phyloP scores from a whole-genome alignment of 2,113 vertebrate genomes.

The Opisthocomus hoazin region DNA sequence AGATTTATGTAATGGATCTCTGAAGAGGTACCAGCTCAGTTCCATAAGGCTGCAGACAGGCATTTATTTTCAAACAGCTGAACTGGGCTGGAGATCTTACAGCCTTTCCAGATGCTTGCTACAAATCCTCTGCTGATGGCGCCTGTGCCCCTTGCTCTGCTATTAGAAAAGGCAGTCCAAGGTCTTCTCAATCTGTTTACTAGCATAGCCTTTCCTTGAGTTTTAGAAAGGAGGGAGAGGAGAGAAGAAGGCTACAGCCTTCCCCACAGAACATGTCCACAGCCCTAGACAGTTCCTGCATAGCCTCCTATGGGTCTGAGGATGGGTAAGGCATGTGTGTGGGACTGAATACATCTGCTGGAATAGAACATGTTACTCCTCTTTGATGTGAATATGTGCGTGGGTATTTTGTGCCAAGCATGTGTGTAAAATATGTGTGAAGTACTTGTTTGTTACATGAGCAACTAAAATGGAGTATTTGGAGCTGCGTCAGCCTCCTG shows the following conservation, averaged over 20 bases:
- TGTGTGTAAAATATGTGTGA: background rate
- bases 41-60: background rate
- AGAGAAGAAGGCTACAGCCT: accelerated
- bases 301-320: background rate
- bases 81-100: background rate
- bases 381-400: background rate
- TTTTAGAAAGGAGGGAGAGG: background rate
- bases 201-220: background rate
- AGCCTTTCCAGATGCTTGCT: slow-evolving; percentile 14
- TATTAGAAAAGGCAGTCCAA: background rate
- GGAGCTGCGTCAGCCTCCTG: background rate
- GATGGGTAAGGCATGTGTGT: accelerated
- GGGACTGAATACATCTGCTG: background rate
- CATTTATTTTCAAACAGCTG: slow-evolving; percentile 48
- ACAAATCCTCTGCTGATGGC: background rate
- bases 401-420: background rate
- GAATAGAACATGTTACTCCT: background rate
- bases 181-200: background rate
- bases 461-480: slow-evolving; percentile 6
- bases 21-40: slow-evolving; percentile 38
- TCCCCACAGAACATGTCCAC: background rate
- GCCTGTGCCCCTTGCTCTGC: background rate
- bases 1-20: slow-evolving; percentile 35
- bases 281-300: background rate
- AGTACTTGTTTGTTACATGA: background rate